phyloP scores from a whole-genome alignment of 2,888 invertebrate genomes.

The Petrophora chlorosata region DNA sequence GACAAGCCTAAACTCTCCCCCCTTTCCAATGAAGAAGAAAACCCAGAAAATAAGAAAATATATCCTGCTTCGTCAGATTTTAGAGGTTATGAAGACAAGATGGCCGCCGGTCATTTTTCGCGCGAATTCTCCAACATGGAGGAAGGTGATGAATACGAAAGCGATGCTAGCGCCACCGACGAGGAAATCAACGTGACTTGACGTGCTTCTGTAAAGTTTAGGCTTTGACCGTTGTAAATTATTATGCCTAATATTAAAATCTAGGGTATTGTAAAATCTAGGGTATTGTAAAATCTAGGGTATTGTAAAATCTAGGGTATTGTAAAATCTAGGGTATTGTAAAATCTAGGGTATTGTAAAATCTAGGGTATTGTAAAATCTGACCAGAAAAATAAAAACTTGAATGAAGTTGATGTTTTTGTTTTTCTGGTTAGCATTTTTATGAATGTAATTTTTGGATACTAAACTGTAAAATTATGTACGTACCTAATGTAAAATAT shows the following conservation, averaged over 20 bases:
- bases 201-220: slow-evolving; percentile 73
- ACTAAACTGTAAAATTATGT: no score
- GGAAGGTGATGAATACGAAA: slow-evolving; percentile 75
- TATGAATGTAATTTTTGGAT: no score
- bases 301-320: no score
- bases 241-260: background rate
- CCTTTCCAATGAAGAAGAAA: slow-evolving; percentile 69
- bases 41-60: slow-evolving; percentile 60
- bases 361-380: no score
- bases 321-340: no score
- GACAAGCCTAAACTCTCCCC: slow-evolving; percentile 89
- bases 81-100: slow-evolving; percentile 70
- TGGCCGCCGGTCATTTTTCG: slow-evolving; percentile 56
- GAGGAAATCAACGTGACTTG: slow-evolving; percentile 95
- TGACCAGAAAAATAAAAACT: no score
- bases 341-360: no score
- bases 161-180: slow-evolving; percentile 87
- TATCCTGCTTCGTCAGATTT: slow-evolving; percentile 64
- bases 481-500: no score
- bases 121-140: slow-evolving; percentile 70
- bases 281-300: no score
- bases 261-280: background rate
- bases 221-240: slow-evolving; percentile 23
- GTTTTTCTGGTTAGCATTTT: no score
- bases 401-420: no score